Evolutionary conservation across 2,797 vertebrate species (phyloP).

Genomic region (Pelochelys cantorii): DNA sequence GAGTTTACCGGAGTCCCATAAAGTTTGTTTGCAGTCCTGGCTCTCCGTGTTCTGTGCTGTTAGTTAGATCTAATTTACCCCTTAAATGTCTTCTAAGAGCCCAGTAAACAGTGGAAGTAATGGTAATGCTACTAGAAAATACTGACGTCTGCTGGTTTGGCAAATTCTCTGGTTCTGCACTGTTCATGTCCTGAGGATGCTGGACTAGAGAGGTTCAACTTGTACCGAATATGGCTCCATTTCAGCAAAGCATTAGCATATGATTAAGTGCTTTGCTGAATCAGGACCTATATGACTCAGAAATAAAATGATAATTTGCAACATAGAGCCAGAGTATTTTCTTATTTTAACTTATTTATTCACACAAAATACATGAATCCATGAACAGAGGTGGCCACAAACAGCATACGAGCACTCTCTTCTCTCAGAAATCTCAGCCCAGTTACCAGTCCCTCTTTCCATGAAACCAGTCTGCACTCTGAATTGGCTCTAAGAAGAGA

Average conservation of each 20-base stretch:
- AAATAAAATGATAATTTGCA: not conserved
- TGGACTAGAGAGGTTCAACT: too few relatives aligned
- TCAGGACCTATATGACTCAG: not conserved
- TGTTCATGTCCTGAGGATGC: too few relatives aligned
- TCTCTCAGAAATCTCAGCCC: constrained; percentile 20
- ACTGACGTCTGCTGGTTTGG: too few relatives aligned
- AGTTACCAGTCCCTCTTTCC: not conserved
- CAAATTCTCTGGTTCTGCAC: too few relatives aligned
- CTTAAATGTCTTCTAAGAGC: too few relatives aligned
- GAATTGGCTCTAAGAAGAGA: constrained; percentile 10
- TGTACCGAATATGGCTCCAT: not conserved
- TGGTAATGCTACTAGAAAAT: too few relatives aligned
- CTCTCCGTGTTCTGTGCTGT: too few relatives aligned
- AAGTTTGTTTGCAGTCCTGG: too few relatives aligned
- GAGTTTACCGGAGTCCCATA: too few relatives aligned
- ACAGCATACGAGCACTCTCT: constrained; percentile 7
- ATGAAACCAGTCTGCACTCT: not conserved
- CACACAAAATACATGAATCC: not conserved
- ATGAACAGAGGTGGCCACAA: constrained; percentile 16
- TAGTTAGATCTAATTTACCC: too few relatives aligned
- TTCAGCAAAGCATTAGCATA: not conserved
- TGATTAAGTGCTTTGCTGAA: not conserved
- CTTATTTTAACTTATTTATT: not conserved
- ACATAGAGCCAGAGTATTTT: not conserved
- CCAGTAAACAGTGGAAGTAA: too few relatives aligned